phyloP scores from a whole-genome alignment of 1,140 invertebrate species.

The Diabrotica undecimpunctata region DNA sequence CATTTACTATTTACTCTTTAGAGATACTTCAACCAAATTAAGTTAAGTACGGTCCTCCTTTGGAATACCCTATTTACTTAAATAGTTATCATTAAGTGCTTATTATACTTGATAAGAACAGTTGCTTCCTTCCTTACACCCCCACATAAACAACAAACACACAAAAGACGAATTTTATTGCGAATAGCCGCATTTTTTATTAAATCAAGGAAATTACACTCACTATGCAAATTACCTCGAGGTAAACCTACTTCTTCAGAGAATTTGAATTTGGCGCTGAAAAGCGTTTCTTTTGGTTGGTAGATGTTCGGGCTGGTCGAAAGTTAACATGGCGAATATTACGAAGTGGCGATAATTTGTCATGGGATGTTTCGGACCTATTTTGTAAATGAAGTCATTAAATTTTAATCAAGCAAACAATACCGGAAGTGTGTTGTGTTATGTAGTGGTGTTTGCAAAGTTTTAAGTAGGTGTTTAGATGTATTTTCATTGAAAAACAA shows the following conservation, averaged over 20 bases:
- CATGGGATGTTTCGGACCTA: constrained; percentile 15
- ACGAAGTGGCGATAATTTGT: constrained; percentile 24
- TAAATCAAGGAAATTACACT: too few species aligned
- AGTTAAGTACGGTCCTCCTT: too few species aligned
- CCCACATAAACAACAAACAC: too few species aligned
- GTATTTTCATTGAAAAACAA: constrained; percentile 33
- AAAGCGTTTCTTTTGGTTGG: neutral
- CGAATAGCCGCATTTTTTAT: too few species aligned
- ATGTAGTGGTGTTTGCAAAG: constrained; percentile 28
- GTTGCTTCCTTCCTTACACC: too few species aligned
- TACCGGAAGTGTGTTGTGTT: constrained; percentile 23
- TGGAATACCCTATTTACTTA: too few species aligned
- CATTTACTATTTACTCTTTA: too few species aligned
- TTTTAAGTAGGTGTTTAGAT: constrained; percentile 23
- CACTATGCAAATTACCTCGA: too few species aligned
- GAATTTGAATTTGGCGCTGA: constrained; percentile 23
- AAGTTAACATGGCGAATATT: constrained; percentile 32
- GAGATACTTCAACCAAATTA: too few species aligned
- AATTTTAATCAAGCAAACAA: constrained; percentile 21
- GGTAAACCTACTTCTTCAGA: neutral
- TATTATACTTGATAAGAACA: too few species aligned
- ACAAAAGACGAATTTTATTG: too few species aligned
- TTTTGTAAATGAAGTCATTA: constrained; percentile 32
- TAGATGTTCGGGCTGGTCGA: constrained; percentile 29
- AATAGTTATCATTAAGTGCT: too few species aligned